phyloP scores from a whole-genome alignment of 2,113 vertebrate genomes.

The Cathartes aura region DNA sequence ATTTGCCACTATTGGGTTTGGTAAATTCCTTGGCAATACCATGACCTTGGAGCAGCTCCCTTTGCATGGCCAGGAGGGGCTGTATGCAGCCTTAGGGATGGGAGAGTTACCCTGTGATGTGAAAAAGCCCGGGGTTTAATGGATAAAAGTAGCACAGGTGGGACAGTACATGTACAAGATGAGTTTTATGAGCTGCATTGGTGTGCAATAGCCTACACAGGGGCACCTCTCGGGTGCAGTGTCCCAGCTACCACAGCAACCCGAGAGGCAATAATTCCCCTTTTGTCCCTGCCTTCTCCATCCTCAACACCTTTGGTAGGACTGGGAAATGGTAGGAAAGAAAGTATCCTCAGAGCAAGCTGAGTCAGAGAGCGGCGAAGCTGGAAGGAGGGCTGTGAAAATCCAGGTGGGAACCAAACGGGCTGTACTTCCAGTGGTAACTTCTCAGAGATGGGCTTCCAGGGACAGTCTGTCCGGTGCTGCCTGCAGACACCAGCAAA shows the following conservation, averaged over 20 bases:
- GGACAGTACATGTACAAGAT: neutral
- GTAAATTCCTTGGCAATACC: neutral
- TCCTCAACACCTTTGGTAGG: neutral
- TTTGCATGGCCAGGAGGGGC: neutral
- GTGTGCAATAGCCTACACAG: neutral
- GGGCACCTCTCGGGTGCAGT: accelerated
- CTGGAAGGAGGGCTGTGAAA: neutral
- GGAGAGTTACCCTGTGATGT: neutral
- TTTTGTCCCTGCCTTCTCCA: neutral
- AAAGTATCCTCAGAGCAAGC: neutral
- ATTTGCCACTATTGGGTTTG: neutral
- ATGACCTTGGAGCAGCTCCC: neutral
- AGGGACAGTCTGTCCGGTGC: neutral
- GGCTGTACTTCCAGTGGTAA: neutral
- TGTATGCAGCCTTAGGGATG: neutral
- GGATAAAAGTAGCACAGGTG: neutral
- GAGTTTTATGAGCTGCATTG: neutral
- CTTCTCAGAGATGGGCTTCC: neutral
- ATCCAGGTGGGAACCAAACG: neutral
- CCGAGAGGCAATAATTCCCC: neutral
- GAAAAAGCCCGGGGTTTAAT: neutral
- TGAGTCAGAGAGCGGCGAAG: accelerated
- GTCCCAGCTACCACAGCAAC: neutral
- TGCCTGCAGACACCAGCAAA: neutral
- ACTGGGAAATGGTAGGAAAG: neutral